Percentiles rank a stretch among this genome's conserved stretches.
phyloP scores from a whole-genome alignment of 2,888 invertebrate genomes.

The Brachyopa scutellaris region DNA sequence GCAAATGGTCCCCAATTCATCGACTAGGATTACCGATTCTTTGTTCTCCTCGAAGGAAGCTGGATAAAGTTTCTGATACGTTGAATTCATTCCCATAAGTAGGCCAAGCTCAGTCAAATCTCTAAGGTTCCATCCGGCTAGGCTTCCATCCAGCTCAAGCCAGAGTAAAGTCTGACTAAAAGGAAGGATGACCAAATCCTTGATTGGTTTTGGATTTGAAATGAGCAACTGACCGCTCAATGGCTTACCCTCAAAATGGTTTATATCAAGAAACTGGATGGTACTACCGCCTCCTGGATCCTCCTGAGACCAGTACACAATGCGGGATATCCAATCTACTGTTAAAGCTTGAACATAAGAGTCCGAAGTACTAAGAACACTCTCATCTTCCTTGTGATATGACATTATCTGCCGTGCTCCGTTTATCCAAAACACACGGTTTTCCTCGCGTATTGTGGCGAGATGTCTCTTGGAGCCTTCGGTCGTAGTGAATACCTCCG shows the following conservation, averaged over 20 bases:
- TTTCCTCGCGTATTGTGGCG: slow-evolving; percentile 85
- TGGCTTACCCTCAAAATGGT: slow-evolving; percentile 84
- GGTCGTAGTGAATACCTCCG: slow-evolving; percentile 85
- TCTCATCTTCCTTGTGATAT: slow-evolving; percentile 77
- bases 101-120: slow-evolving; percentile 67
- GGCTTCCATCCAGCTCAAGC: slow-evolving; percentile 84
- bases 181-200: slow-evolving; percentile 89
- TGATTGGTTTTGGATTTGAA: slow-evolving; percentile 84
- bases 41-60: slow-evolving; percentile 75
- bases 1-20: slow-evolving; percentile 75
- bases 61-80: slow-evolving; percentile 74
- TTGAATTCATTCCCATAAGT: neutral
- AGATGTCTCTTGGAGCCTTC: slow-evolving; percentile 87
- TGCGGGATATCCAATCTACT: slow-evolving; percentile 93
- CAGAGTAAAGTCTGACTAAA: slow-evolving; percentile 89
- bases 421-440: slow-evolving; percentile 91
- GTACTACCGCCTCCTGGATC: slow-evolving; percentile 82
- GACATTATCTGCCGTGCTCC: slow-evolving; percentile 80
- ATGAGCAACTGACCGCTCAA: slow-evolving; percentile 83
- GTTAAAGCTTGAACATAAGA: slow-evolving; percentile 87
- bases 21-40: slow-evolving; percentile 77
- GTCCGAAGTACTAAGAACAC: slow-evolving; percentile 83
- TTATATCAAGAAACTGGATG: slow-evolving; percentile 87
- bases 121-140: slow-evolving; percentile 76
- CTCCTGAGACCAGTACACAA: slow-evolving; percentile 91